A percentile compares a stretch with the other conserved stretches of the same genome.
phyloP scores from a whole-genome alignment of 2,113 vertebrate genomes.

The Tachuris rubrigastra region DNA sequence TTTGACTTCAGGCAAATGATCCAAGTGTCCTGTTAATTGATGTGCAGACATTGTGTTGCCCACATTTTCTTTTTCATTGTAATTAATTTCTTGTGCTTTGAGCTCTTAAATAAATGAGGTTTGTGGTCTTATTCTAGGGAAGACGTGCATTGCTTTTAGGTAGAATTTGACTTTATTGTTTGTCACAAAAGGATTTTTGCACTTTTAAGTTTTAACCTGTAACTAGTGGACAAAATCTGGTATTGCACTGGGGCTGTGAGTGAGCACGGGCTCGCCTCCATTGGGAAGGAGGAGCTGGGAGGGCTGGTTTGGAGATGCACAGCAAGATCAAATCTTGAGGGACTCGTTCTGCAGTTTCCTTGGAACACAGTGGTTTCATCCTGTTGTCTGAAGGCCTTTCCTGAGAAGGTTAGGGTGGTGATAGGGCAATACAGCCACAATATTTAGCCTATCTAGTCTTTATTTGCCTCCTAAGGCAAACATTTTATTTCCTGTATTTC shows the following conservation, averaged over 20 bases:
- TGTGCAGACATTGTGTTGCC: neutral
- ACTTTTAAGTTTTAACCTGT: neutral
- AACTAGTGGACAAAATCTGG: neutral
- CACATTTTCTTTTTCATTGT: neutral
- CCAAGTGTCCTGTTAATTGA: neutral
- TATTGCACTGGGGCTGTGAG: neutral
- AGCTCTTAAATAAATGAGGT: neutral
- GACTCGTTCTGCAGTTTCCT: neutral
- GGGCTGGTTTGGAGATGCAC: neutral
- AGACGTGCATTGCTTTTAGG: neutral
- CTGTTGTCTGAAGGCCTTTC: neutral
- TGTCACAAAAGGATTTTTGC: neutral
- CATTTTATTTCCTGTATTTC: slow-evolving; percentile 9
- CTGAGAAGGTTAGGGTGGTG: neutral
- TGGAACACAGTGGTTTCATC: neutral
- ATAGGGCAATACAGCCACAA: neutral
- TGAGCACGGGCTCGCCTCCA: neutral
- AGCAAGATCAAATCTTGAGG: neutral
- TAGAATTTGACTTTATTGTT: neutral
- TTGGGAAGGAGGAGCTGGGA: neutral
- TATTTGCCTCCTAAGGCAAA: slow-evolving; percentile 16
- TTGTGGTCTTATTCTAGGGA: neutral
- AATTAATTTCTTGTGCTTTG: neutral
- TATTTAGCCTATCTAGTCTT: neutral
- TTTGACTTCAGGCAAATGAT: neutral